These are phyloP conservation scores for Pegoplata infirma DNA, from an alignment of 2,888 invertebrate genomes.

Conservation along the genomic window DNA sequence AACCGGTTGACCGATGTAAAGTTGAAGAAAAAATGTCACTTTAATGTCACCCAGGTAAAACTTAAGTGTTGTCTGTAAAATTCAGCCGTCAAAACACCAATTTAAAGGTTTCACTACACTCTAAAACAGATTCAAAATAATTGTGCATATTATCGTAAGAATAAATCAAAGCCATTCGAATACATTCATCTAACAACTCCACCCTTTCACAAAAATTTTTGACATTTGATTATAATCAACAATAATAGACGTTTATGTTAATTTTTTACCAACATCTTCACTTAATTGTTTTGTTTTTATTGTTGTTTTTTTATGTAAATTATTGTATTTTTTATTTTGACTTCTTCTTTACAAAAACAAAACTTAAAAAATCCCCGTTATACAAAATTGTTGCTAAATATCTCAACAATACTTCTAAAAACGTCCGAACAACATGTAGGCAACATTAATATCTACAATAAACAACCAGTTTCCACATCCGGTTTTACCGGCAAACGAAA, in stretches of 20 bases:
- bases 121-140: too few relatives aligned
- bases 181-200: constrained; percentile 8
- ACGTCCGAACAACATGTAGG: constrained; percentile 30
- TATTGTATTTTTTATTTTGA: constrained; percentile 11
- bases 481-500: constrained; percentile 58
- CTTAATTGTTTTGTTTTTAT: constrained; percentile 17
- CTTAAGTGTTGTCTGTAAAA: too few relatives aligned
- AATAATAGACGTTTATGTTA: constrained; percentile 25
- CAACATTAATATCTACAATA: constrained; percentile 31
- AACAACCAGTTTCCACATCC: constrained; percentile 62
- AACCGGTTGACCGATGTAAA: too few relatives aligned
- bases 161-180: too few relatives aligned
- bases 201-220: not conserved
- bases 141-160: too few relatives aligned
- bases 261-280: constrained; percentile 1
- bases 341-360: constrained; percentile 13
- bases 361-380: constrained; percentile 38
- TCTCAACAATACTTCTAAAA: constrained; percentile 49
- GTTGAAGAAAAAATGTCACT: too few relatives aligned
- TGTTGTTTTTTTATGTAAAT: constrained; percentile 12
- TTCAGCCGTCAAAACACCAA: too few relatives aligned
- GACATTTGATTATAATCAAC: not conserved
- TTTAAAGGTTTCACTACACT: too few relatives aligned
- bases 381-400: constrained; percentile 58
- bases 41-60: too few relatives aligned